Base-by-base conservation (phyloP, 2,888 invertebrate species). In the Leptopterna dolabrata region DNA sequence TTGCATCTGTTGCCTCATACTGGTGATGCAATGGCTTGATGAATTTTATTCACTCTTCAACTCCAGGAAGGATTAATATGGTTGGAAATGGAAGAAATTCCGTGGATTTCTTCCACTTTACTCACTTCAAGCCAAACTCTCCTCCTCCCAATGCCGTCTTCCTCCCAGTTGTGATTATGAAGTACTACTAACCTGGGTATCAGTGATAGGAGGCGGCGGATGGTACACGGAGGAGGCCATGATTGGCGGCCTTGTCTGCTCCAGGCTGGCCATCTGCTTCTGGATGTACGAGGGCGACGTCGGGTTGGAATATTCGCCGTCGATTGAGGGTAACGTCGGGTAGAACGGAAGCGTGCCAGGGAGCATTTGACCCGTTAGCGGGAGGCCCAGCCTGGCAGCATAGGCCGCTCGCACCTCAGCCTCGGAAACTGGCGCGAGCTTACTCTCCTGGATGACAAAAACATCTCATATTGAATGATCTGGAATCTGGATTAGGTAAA, bases 401-500 rank as follows among this genome's bases (percentile, higher is more conserved):
- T 94, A 94, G 76, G 95, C 94, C 19, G 95, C 95, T 90, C 96
- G 93, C 76, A 96, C 94, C 91, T 96, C 96, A 88, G 96, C 96
- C 92, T 97, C 97, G 45, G 95, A 95, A 87, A 96, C 95, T 73
- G 93, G 92, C 7, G 93, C 93, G 91, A 93, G 90, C 91, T 93
- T 93, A 87, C 92, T 92, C 87, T 93, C 92, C 89, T 93, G 92
- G 92, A 92, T 90, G 27, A 86, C 13, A 76, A 19, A 36, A 83
- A n/a, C 51, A 51, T n/a, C n/a, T n/a, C n/a, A n/a, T n/a, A n/a
- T n/a, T n/a, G n/a, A 86, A 55, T 55, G 0, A 55, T 55, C 11
- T n/a, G 11, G 55, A 16, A 36, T 70, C n/a, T 29, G 30, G 27
- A 51, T 71, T 16, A 13, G 36, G 0, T 55, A 29, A 36, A 29